These are phyloP conservation scores for Fragum sueziense DNA, from an alignment of 2,888 invertebrate genomes.

Conservation along the genomic window DNA sequence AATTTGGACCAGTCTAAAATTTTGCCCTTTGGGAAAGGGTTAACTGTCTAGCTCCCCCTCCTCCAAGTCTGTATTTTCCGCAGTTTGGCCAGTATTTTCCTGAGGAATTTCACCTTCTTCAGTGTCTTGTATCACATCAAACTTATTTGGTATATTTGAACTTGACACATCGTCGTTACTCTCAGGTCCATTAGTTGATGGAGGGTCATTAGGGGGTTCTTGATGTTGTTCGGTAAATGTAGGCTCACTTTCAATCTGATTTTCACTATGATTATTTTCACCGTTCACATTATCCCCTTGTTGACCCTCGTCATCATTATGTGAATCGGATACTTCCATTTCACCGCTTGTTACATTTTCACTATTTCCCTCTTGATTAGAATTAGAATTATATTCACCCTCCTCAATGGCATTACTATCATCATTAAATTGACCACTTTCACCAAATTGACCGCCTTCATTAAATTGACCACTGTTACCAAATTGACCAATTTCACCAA, in stretches of 20 bases:
- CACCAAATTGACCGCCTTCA: too few relatives aligned
- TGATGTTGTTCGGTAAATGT: background rate
- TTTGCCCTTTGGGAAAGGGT: background rate
- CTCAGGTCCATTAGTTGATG: constrained; percentile 33
- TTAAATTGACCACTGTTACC: too few relatives aligned
- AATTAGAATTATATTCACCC: too few relatives aligned
- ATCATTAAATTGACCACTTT: too few relatives aligned
- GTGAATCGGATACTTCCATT: background rate
- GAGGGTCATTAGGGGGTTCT: background rate
- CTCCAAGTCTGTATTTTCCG: constrained; percentile 39
- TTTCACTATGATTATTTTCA: constrained; percentile 26
- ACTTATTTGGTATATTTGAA: constrained; percentile 14
- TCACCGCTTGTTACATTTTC: constrained; percentile 21
- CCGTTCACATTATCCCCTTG: constrained; percentile 15
- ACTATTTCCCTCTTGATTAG: constrained; percentile 18
- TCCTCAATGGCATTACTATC: too few relatives aligned
- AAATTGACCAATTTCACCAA: too few relatives aligned
- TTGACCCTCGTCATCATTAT: background rate
- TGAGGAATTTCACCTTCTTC: constrained; percentile 27
- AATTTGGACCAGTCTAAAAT: too few relatives aligned
- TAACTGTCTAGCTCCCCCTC: constrained; percentile 65
- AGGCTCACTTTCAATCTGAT: background rate
- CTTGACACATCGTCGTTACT: background rate
- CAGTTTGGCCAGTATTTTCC: constrained; percentile 3
- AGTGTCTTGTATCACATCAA: constrained; percentile 23